Evolutionary conservation across 1,140 invertebrate species (phyloP).

Genomic region (Trachymyrmex cornetzi): DNA sequence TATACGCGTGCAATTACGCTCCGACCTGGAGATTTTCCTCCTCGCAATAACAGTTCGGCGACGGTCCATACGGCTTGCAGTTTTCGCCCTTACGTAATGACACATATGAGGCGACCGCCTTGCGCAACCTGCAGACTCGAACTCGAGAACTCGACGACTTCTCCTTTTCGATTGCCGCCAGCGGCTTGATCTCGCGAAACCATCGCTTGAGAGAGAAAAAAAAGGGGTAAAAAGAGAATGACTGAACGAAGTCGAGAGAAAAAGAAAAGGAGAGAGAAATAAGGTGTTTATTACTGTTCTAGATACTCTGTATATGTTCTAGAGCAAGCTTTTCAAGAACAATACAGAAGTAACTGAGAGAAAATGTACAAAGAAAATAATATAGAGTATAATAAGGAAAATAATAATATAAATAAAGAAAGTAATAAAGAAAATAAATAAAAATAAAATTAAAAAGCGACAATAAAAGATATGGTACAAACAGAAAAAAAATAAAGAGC

Average conservation of each 20-base stretch:
- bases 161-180: constrained; percentile 38
- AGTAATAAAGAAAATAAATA: too few relatives aligned
- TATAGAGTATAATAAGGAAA: too few relatives aligned
- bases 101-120: constrained; percentile 25
- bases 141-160: neutral
- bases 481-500: too few relatives aligned
- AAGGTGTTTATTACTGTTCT: too few relatives aligned
- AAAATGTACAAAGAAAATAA: too few relatives aligned
- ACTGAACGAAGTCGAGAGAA: neutral
- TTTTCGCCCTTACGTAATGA: constrained; percentile 58
- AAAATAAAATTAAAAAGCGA: too few relatives aligned
- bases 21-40: constrained; percentile 16
- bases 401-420: too few relatives aligned
- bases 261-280: neutral
- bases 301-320: too few relatives aligned
- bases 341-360: too few relatives aligned
- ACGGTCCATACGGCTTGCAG: neutral
- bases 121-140: constrained; percentile 31
- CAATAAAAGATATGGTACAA: too few relatives aligned
- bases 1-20: neutral
- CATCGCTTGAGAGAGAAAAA: neutral
- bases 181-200: neutral
- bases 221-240: neutral
- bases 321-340: too few relatives aligned
- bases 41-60: neutral